A percentile compares a stretch with the other conserved stretches of the same genome.
These are phyloP conservation scores for Psittacula echo DNA, from an alignment of 2,797 vertebrate species.

Conservation along the genomic window DNA sequence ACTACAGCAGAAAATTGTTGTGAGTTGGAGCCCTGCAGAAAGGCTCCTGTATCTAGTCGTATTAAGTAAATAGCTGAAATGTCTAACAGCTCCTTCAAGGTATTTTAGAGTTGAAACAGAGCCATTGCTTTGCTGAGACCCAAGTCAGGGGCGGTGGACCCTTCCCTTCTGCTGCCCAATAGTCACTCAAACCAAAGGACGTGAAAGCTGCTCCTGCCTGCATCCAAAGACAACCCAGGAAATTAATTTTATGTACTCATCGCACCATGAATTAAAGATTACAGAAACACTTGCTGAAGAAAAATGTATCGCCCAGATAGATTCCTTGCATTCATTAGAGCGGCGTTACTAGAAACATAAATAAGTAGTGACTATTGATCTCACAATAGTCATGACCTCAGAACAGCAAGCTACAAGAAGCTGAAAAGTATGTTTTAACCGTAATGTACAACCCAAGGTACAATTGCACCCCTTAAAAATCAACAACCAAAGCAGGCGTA, in stretches of 20 bases:
- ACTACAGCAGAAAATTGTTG: conserved; percentile 57
- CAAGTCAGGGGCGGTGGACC: background rate
- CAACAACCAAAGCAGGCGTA: background rate
- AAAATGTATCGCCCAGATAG: conserved; percentile 35
- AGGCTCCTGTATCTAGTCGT: background rate
- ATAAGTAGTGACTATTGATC: conserved; percentile 70
- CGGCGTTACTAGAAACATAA: conserved; percentile 72
- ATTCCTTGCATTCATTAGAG: conserved; percentile 72
- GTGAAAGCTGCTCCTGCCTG: background rate
- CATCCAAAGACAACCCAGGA: background rate
- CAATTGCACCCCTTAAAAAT: conserved; percentile 21
- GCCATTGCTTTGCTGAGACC: fast-evolving
- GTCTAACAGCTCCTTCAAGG: background rate
- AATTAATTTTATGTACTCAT: conserved; percentile 48
- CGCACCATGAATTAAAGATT: conserved; percentile 68
- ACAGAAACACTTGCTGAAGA: conserved; percentile 36
- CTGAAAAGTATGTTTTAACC: conserved; percentile 4
- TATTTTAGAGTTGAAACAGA: background rate
- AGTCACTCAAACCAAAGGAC: background rate
- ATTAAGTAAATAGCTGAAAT: background rate
- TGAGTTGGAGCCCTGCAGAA: background rate
- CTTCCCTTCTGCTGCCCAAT: background rate
- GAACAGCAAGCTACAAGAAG: conserved; percentile 69
- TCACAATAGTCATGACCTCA: conserved; percentile 56
- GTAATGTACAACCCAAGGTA: background rate